A percentile compares a stretch with the other conserved stretches of the same genome.
Evolutionary conservation across 2,888 invertebrate genomes (phyloP).

Genomic region (Eupeodes latifasciatus): DNA sequence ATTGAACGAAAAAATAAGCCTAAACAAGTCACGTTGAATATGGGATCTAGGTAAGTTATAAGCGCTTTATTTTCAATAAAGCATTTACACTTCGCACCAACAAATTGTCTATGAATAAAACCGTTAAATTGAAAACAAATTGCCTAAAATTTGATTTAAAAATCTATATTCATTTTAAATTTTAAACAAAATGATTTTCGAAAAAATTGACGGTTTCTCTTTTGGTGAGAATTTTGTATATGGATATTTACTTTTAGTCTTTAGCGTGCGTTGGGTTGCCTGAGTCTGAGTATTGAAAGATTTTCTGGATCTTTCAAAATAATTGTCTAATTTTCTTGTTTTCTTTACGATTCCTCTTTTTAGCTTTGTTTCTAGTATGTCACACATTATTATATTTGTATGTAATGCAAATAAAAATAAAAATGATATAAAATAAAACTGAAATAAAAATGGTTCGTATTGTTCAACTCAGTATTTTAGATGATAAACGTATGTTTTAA

Average conservation of each 20-base stretch:
- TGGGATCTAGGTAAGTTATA: slow-evolving; percentile 68
- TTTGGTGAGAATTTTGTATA: slow-evolving; percentile 20
- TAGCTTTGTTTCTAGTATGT: slow-evolving; percentile 28
- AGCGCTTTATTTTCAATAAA: slow-evolving; percentile 19
- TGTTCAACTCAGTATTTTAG: slow-evolving; percentile 67
- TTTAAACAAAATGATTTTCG: slow-evolving; percentile 27
- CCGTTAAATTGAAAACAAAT: slow-evolving; percentile 35
- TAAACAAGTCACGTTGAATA: slow-evolving; percentile 35
- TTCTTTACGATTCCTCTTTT: slow-evolving; percentile 20
- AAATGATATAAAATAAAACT: background rate
- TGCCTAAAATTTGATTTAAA: slow-evolving; percentile 38
- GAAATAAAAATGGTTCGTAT: slow-evolving; percentile 47
- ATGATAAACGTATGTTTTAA: slow-evolving; percentile 40
- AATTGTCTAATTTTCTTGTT: slow-evolving; percentile 31
- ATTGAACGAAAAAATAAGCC: slow-evolving; percentile 25
- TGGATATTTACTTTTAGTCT: slow-evolving; percentile 46
- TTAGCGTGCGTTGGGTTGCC: slow-evolving; percentile 22
- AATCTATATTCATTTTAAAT: slow-evolving; percentile 38
- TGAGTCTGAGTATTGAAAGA: slow-evolving; percentile 27
- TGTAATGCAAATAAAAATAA: slow-evolving; percentile 40
- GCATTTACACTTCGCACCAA: background rate
- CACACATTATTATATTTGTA: slow-evolving; percentile 3
- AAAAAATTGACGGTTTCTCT: slow-evolving; percentile 43
- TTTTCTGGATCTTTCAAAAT: slow-evolving; percentile 38
- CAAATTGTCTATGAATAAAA: slow-evolving; percentile 7